A percentile compares a stretch with the other conserved stretches of the same genome.
Evolutionary conservation across 1,140 invertebrate species (phyloP).

Genomic region (Maconellicoccus hirsutus): DNA sequence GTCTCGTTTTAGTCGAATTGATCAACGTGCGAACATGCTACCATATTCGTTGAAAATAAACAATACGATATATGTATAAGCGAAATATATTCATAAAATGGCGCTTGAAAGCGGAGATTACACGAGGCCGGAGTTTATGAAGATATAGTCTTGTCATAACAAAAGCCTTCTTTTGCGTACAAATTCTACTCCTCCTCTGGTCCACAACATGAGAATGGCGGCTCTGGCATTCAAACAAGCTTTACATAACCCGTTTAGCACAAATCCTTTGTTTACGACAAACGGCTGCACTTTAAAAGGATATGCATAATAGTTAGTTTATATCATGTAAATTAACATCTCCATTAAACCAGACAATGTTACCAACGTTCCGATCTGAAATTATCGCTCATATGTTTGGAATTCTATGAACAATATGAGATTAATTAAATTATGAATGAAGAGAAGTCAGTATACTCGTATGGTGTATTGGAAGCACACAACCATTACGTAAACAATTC

Average conservation of each 20-base stretch:
- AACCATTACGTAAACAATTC: no score
- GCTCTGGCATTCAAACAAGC: not conserved
- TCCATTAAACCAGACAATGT: slow-evolving; percentile 3
- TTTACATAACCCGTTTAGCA: slow-evolving; percentile 4
- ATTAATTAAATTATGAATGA: slow-evolving; percentile 6
- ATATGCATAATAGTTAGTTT: slow-evolving; percentile 5
- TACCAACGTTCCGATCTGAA: not conserved
- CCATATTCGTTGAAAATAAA: not conserved
- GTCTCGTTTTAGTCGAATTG: not conserved
- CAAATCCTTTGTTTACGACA: slow-evolving; percentile 8
- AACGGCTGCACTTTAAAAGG: slow-evolving; percentile 2
- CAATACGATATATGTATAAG: not conserved
- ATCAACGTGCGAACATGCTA: not conserved
- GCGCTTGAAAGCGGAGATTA: slow-evolving; percentile 2
- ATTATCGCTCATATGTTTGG: not conserved
- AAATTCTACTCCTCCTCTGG: not conserved
- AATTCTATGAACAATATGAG: not conserved
- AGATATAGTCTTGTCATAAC: not conserved
- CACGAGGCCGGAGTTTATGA: not conserved
- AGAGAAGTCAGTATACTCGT: not conserved
- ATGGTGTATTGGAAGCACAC: no score
- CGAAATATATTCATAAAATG: not conserved
- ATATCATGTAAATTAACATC: slow-evolving; percentile 6
- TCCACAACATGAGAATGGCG: not conserved
- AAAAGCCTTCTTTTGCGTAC: not conserved